Base-by-base conservation (phyloP, 23 tunicate genomes). In the Ciona savignyi region DNA sequence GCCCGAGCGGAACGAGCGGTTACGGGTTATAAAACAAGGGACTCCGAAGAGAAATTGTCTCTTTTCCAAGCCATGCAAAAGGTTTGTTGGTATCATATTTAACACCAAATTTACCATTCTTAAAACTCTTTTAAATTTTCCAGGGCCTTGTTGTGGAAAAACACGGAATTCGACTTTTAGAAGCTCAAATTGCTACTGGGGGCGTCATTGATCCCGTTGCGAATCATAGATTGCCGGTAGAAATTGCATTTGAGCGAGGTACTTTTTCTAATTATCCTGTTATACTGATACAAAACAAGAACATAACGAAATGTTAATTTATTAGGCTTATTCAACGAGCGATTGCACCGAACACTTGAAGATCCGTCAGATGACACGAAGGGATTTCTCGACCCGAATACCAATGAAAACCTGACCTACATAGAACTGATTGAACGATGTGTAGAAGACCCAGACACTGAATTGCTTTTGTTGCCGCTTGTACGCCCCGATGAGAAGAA, bases 171-270 rank as follows among this genome's bases (percentile, higher is more conserved):
- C 82, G 99, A 26, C 70, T 94, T 2, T 72, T 94, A 1, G 99
- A 94, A 83, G 91, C 99, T 22, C 99, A 94, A 67, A 87, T 94
- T 70, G 99, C 99, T 73, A 94, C 99, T 56, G 99, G 99, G 61
- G 99, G 99, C 60, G 83, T 94, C 72, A 94, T 94, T 49, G 99
- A 94, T 66, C 95, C 94, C 0, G 80, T 83, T 9, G 89, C 88
- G n/a, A 87, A 94, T 68, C 84, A 78, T 75, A 71, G 99, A 69
- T 33, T 94, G 30, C 99, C 99, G 51, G 90, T 94, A 0, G 95
- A 94, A 65, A 75, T 74, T 20, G 99, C 99, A 0, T 89, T 87
- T 75, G 94, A 94, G 67, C 75, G 90, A 80, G 99, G 99, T 89
- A 30, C 2, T 66, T 31, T 9, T n/a, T n/a, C 11, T 42, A n/a